Evolutionary conservation across 2,797 vertebrate genomes (phyloP).

Genomic region (Cynopterus sphinx): DNA sequence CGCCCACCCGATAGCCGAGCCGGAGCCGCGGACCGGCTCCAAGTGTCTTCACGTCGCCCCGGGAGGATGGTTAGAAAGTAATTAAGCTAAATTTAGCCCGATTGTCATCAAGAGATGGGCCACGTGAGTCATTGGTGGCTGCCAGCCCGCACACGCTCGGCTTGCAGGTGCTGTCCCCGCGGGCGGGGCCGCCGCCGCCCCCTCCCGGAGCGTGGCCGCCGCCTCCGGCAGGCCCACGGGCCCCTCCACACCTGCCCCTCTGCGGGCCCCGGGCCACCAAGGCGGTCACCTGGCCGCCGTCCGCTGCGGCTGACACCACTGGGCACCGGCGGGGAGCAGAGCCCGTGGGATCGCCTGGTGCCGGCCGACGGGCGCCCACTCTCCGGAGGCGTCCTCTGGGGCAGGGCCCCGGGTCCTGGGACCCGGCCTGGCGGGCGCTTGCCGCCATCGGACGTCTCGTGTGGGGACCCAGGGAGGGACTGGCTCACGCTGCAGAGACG

Average conservation of each 20-base stretch:
- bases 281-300: accelerated
- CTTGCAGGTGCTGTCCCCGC: neutral
- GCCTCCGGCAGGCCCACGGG: accelerated
- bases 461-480: too few relatives aligned
- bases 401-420: neutral
- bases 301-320: accelerated
- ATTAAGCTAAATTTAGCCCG: conserved; percentile 73
- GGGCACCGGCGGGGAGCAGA: too few relatives aligned
- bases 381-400: neutral
- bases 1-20: conserved; percentile 36
- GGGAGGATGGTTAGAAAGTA: conserved; percentile 69
- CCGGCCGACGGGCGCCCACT: accelerated
- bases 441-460: accelerated
- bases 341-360: neutral
- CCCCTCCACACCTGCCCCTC: too few relatives aligned
- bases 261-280: too few relatives aligned
- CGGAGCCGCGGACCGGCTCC: neutral
- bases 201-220: accelerated
- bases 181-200: neutral
- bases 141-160: conserved; percentile 38
- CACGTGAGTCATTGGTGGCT: conserved; percentile 42
- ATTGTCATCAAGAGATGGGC: conserved; percentile 64
- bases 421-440: accelerated
- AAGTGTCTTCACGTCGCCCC: conserved; percentile 16
- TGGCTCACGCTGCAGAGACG: accelerated